These are phyloP conservation scores for Manis crassicaudata DNA, from an alignment of 2,797 vertebrate species.

Conservation along the genomic window DNA sequence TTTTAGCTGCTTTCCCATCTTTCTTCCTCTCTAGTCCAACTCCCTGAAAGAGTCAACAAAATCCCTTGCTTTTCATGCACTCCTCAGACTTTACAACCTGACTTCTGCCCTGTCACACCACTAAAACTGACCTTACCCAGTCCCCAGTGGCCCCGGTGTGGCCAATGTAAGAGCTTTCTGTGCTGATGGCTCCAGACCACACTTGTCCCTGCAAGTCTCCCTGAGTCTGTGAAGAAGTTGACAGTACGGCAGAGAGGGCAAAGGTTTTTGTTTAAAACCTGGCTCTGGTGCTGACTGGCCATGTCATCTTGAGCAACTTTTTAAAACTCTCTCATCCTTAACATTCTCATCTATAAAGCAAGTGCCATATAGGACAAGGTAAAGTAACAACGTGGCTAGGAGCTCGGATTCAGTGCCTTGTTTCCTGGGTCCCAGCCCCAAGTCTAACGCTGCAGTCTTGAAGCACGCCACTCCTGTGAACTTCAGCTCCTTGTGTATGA, in stretches of 20 bases:
- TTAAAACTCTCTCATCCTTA: neutral
- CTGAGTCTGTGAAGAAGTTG: neutral
- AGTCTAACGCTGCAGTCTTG: neutral
- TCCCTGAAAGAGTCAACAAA: neutral
- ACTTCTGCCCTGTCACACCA: neutral
- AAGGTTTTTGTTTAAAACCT: neutral
- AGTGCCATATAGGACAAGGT: neutral
- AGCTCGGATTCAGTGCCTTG: neutral
- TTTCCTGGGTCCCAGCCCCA: neutral
- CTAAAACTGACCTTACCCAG: neutral
- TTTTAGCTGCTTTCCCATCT: neutral
- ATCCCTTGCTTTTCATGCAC: neutral
- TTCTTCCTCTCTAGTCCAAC: neutral
- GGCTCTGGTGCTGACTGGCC: neutral
- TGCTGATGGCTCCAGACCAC: neutral
- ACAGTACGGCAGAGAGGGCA: neutral
- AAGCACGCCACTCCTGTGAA: neutral
- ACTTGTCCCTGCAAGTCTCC: neutral
- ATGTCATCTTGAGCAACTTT: neutral
- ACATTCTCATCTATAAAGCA: neutral
- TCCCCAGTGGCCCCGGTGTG: accelerated
- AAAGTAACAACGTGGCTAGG: accelerated
- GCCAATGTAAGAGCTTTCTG: neutral
- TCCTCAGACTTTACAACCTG: neutral
- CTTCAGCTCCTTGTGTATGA: neutral